A percentile compares a stretch with the other conserved stretches of the same genome.
These are phyloP conservation scores for Muschampia plurimacula DNA, from an alignment of 2,888 invertebrate species.

Conservation along the genomic window DNA sequence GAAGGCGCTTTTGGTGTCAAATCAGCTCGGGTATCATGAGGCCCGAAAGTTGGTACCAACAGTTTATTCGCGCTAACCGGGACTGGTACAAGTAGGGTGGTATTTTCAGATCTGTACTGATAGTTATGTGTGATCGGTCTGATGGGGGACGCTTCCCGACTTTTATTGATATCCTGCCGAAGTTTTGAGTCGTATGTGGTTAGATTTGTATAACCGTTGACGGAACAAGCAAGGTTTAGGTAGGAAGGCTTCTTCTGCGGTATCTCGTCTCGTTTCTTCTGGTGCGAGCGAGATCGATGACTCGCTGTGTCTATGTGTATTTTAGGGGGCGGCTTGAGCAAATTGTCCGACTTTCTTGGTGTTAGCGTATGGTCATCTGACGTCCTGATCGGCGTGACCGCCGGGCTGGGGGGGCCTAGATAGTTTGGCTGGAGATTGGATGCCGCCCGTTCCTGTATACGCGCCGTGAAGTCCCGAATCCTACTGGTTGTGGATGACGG, in stretches of 20 bases:
- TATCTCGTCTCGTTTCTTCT: slow-evolving; percentile 74
- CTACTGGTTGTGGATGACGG: slow-evolving; percentile 86
- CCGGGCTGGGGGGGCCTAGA: slow-evolving; percentile 57
- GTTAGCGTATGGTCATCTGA: slow-evolving; percentile 61
- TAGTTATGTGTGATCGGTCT: slow-evolving; percentile 85
- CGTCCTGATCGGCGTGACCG: slow-evolving; percentile 62
- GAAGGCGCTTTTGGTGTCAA: slow-evolving; percentile 81
- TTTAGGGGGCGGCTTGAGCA: slow-evolving; percentile 76
- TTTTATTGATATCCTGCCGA: slow-evolving; percentile 90
- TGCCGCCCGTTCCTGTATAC: slow-evolving; percentile 84
- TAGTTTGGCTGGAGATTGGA: slow-evolving; percentile 64
- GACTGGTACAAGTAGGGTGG: slow-evolving; percentile 76
- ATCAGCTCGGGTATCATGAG: slow-evolving; percentile 79
- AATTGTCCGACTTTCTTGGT: slow-evolving; percentile 60
- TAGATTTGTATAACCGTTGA: slow-evolving; percentile 95
- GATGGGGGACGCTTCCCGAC: slow-evolving; percentile 90
- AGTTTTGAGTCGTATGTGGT: slow-evolving; percentile 94
- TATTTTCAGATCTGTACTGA: slow-evolving; percentile 76
- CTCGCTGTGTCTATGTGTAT: slow-evolving; percentile 70
- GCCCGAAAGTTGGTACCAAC: slow-evolving; percentile 82
- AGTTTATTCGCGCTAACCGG: slow-evolving; percentile 83
- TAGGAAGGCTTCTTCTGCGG: slow-evolving; percentile 93
- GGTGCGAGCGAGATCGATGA: slow-evolving; percentile 70
- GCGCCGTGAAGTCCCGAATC: slow-evolving; percentile 85
- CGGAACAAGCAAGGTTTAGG: slow-evolving; percentile 94